Percentiles rank a stretch among this genome's conserved stretches.
These are phyloP conservation scores for Chelonus formosanus DNA, from an alignment of 2,888 invertebrate genomes.

Conservation along the genomic window DNA sequence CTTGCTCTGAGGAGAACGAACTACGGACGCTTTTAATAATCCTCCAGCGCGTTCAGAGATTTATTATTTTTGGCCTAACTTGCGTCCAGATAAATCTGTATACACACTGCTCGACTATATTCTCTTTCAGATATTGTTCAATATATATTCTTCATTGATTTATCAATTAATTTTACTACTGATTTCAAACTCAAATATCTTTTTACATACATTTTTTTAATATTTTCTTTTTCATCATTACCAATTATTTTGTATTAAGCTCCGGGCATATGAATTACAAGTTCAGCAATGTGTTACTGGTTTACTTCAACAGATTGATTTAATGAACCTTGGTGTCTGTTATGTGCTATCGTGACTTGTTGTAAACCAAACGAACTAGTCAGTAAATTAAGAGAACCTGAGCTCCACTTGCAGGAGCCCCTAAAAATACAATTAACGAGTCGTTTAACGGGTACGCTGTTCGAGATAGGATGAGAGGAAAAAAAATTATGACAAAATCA, in stretches of 20 bases:
- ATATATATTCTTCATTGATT: constrained; percentile 25
- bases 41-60: constrained; percentile 55
- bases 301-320: constrained; percentile 52
- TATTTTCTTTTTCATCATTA: constrained; percentile 12
- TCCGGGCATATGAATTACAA: constrained; percentile 10
- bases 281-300: not conserved
- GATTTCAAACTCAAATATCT: too few relatives aligned
- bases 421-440: constrained; percentile 62
- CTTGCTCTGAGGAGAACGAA: constrained; percentile 47
- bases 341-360: constrained; percentile 54
- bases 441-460: constrained; percentile 53
- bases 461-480: constrained; percentile 16
- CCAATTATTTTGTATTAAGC: not conserved
- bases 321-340: constrained; percentile 62
- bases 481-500: constrained; percentile 8
- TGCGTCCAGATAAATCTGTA: constrained; percentile 43
- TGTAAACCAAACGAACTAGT: constrained; percentile 60
- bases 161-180: constrained; percentile 3
- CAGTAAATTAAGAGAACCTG: constrained; percentile 57
- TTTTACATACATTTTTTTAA: not conserved
- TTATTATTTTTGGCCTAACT: constrained; percentile 65
- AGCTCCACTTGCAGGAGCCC: constrained; percentile 49
- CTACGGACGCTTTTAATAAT: constrained; percentile 37
- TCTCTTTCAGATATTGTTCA: constrained; percentile 26
- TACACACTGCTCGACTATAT: constrained; percentile 22